These are phyloP conservation scores for Anoplius nigerrimus DNA, from an alignment of 2,888 invertebrate genomes.

Conservation along the genomic window DNA sequence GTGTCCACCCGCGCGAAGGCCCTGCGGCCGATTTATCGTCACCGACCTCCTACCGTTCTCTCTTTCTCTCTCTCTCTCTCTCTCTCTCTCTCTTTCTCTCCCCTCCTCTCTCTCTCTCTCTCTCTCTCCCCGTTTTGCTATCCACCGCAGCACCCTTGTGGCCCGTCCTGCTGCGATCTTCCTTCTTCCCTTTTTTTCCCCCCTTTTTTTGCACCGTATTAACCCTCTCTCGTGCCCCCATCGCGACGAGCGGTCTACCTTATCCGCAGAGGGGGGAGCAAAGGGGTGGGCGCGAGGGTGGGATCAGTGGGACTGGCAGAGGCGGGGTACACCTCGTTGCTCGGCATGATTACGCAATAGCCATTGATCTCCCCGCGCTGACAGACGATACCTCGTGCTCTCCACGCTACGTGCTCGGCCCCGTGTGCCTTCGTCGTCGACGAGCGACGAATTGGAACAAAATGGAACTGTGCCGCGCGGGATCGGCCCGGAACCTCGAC, in stretches of 20 bases:
- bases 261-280: conserved; percentile 54
- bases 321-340: conserved; percentile 42
- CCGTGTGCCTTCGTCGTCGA: conserved; percentile 6
- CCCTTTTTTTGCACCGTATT: conserved; percentile 40
- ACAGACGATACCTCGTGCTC: conserved; percentile 48
- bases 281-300: conserved; percentile 35
- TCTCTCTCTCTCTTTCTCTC: neutral
- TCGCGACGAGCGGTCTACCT: conserved; percentile 51
- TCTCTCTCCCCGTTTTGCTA: neutral
- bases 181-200: conserved; percentile 14
- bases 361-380: conserved; percentile 53
- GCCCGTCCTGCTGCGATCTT: neutral
- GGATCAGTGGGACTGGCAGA: neutral
- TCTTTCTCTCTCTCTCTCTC: conserved; percentile 4
- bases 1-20: conserved; percentile 18
- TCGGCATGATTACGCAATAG: conserved; percentile 55
- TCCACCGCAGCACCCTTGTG: conserved; percentile 1
- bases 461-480: neutral
- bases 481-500: neutral
- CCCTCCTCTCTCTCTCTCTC: conserved; percentile 6
- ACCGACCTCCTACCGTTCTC: conserved; percentile 10
- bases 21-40: conserved; percentile 41
- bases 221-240: conserved; percentile 33
- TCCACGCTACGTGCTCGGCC: conserved; percentile 14
- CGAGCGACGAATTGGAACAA: conserved; percentile 8